Conservation (phyloP, 2,113 vertebrate species). For the Cynocephalus volans region DNA sequence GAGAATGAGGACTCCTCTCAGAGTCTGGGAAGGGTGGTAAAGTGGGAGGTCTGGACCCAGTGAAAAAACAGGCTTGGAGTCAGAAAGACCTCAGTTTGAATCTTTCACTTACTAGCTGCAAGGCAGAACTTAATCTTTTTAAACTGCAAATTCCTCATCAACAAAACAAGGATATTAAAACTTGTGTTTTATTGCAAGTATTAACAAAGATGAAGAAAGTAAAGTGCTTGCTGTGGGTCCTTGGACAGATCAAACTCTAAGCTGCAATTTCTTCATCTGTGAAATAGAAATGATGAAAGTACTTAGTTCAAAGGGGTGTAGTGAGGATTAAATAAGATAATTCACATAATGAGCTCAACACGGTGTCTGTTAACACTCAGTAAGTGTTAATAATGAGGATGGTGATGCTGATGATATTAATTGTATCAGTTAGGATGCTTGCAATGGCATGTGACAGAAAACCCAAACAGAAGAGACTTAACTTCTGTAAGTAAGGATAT, state of each 20-base stretch:
- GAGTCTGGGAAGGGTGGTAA: neutral
- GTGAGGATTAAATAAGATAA: neutral
- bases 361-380: neutral
- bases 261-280: neutral
- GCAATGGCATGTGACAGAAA: neutral
- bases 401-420: neutral
- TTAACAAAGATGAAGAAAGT: neutral
- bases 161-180: slow-evolving; percentile 12
- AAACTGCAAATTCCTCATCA: neutral
- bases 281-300: neutral
- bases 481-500: neutral
- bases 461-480: neutral
- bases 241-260: neutral
- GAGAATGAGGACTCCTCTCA: neutral
- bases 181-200: neutral
- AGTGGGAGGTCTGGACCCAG: neutral
- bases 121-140: slow-evolving; percentile 2
- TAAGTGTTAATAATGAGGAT: neutral
- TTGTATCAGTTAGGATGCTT: neutral
- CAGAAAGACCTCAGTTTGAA: neutral
- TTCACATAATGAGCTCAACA: neutral
- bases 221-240: neutral
- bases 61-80: neutral
- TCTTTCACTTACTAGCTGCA: neutral
- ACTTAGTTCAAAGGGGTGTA: neutral